Percentiles rank a stretch among this genome's conserved stretches.
These are phyloP conservation scores for Ctenomys sociabilis DNA, from an alignment of 2,113 vertebrate genomes.

Conservation along the genomic window DNA sequence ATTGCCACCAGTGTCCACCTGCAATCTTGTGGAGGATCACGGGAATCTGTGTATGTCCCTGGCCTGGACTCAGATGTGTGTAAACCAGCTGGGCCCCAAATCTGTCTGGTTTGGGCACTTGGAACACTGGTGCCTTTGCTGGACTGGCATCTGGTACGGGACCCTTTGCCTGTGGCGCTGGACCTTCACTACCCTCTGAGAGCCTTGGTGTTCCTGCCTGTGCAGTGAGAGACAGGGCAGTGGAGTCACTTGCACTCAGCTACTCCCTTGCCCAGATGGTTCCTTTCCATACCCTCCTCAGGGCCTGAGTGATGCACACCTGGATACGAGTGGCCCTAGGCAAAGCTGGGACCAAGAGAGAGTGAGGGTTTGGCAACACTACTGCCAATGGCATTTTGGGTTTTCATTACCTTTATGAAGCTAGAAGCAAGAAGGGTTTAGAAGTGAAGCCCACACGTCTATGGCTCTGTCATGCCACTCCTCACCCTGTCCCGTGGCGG, in stretches of 20 bases:
- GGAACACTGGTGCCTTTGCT: not conserved
- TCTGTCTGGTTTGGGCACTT: not conserved
- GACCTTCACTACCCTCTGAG: not conserved
- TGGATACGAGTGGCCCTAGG: not conserved
- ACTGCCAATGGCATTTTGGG: not conserved
- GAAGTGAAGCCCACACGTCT: not conserved
- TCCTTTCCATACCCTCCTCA: rapidly evolving
- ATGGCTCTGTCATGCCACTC: not conserved
- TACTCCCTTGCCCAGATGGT: not conserved
- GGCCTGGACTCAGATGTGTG: not conserved
- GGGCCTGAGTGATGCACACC: not conserved
- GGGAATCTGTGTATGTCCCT: rapidly evolving
- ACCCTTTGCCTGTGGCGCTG: not conserved
- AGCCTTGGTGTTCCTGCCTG: not conserved
- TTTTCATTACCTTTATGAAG: not conserved
- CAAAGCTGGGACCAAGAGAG: not conserved
- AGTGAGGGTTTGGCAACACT: not conserved
- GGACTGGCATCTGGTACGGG: not conserved
- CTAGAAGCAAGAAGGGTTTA: rapidly evolving
- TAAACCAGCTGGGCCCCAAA: not conserved
- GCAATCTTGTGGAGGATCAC: not conserved
- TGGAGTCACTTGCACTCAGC: rapidly evolving
- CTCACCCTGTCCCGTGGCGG: rapidly evolving
- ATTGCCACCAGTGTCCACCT: not conserved
- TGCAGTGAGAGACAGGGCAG: not conserved